Evolutionary conservation across 1,140 invertebrate species (phyloP).

Genomic region (Lerema accius): DNA sequence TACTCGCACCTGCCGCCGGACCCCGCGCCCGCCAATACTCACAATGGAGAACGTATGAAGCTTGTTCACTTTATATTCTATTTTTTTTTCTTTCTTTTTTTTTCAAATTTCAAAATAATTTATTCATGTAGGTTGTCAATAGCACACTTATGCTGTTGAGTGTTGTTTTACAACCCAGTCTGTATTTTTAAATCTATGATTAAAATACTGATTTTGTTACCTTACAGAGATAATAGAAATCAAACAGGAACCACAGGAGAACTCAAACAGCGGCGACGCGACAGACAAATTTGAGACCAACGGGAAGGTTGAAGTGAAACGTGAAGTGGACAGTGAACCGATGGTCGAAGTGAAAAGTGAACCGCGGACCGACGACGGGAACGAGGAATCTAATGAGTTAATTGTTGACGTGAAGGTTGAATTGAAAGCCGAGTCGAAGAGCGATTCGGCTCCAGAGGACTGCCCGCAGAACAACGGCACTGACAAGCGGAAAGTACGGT

Average conservation of each 20-base stretch:
- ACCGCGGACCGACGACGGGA: neutral
- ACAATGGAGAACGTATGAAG: constrained; percentile 42
- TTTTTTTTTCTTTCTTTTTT: too few species aligned
- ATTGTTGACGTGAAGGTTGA: constrained; percentile 25
- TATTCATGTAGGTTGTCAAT: too few species aligned
- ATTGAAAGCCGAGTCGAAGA: constrained; percentile 3
- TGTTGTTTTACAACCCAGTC: too few species aligned
- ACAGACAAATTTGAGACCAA: constrained; percentile 37
- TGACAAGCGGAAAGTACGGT: constrained; percentile 8
- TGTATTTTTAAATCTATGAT: too few species aligned
- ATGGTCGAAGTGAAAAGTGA: constrained; percentile 9
- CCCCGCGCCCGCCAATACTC: constrained; percentile 42
- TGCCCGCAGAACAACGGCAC: constrained; percentile 9
- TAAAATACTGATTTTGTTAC: too few species aligned
- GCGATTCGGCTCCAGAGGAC: constrained; percentile 35
- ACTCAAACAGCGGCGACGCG: constrained; percentile 27
- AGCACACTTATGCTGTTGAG: too few species aligned
- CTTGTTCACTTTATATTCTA: too few species aligned
- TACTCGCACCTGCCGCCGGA: constrained; percentile 69
- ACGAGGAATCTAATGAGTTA: constrained; percentile 3
- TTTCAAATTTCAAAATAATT: too few species aligned
- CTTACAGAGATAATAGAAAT: too few species aligned
- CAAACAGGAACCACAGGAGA: constrained; percentile 21
- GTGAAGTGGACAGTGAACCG: constrained; percentile 6
- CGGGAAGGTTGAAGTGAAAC: constrained; percentile 35